phyloP scores from a whole-genome alignment of 2,797 vertebrate species.

The Emydoidea blandingii region DNA sequence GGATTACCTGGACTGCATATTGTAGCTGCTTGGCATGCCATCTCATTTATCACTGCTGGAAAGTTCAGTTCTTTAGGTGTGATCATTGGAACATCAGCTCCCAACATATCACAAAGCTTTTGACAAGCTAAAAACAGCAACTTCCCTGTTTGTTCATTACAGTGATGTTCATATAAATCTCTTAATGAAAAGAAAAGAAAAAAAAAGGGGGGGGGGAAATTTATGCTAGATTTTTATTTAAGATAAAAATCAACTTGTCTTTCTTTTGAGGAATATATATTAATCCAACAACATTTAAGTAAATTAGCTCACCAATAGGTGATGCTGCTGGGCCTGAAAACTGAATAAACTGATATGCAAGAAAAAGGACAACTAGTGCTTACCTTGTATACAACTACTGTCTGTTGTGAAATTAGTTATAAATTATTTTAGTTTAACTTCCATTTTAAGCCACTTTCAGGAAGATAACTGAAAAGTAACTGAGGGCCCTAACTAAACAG shows the following conservation, averaged over 20 bases:
- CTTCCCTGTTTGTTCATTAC: conserved; percentile 84
- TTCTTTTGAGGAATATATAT: background rate
- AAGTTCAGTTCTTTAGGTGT: conserved; percentile 85
- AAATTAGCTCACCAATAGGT: background rate
- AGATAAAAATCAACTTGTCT: background rate
- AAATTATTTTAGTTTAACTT: background rate
- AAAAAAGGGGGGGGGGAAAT: background rate
- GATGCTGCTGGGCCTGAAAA: background rate
- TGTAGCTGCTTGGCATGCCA: conserved; percentile 91
- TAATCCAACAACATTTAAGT: background rate
- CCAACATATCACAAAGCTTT: conserved; percentile 92
- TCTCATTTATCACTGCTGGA: conserved; percentile 86
- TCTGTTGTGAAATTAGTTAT: background rate
- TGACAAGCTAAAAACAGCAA: conserved; percentile 89
- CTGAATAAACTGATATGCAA: background rate
- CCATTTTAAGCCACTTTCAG: background rate
- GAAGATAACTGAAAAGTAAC: background rate
- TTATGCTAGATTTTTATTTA: background rate
- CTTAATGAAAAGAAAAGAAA: conserved; percentile 46
- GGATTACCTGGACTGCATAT: conserved; percentile 90
- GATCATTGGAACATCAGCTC: conserved; percentile 87
- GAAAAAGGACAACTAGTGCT: background rate
- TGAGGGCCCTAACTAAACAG: background rate
- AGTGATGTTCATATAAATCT: conserved; percentile 82
- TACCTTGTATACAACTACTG: background rate